A percentile compares a stretch with the other conserved stretches of the same genome.
Evolutionary conservation across 2,888 invertebrate genomes (phyloP).

Genomic region (Eubasilissa splendida): DNA sequence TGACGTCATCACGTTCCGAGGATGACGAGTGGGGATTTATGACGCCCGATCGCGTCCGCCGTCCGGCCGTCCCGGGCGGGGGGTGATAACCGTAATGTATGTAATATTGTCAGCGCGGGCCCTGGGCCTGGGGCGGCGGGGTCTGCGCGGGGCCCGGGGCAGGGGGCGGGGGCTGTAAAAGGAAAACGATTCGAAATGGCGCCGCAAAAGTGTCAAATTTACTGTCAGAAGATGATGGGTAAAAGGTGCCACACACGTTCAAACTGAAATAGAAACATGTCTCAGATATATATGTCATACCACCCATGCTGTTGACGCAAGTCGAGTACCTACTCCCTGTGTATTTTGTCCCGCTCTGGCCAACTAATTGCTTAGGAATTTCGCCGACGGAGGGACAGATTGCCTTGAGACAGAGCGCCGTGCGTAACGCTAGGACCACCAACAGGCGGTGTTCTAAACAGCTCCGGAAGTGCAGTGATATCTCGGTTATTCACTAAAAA

Average conservation of each 20-base stretch:
- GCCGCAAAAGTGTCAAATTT: constrained; percentile 31
- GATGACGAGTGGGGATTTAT: constrained; percentile 30
- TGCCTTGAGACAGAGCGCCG: no score
- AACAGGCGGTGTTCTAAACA: no score
- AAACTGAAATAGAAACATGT: no score
- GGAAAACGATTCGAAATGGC: constrained; percentile 17
- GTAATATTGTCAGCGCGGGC: background rate
- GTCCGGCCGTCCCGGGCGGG: constrained; percentile 6
- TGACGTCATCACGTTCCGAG: constrained; percentile 7
- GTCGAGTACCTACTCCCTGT: no score
- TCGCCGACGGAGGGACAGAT: no score
- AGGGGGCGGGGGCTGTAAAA: constrained; percentile 1
- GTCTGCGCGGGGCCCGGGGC: background rate
- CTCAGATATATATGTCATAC: no score
- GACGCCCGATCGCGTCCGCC: constrained; percentile 12
- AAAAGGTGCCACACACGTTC: constrained; percentile 1
- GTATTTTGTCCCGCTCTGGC: no score
- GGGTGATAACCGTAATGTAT: background rate
- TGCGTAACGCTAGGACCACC: no score
- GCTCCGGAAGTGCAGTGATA: no score
- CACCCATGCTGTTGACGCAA: no score
- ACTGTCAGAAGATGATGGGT: constrained; percentile 16
- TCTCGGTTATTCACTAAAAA: no score
- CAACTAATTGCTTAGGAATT: no score
- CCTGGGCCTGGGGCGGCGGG: background rate